Evolutionary conservation across 2,797 vertebrate species (phyloP).

Genomic region (Fundulus diaphanus): DNA sequence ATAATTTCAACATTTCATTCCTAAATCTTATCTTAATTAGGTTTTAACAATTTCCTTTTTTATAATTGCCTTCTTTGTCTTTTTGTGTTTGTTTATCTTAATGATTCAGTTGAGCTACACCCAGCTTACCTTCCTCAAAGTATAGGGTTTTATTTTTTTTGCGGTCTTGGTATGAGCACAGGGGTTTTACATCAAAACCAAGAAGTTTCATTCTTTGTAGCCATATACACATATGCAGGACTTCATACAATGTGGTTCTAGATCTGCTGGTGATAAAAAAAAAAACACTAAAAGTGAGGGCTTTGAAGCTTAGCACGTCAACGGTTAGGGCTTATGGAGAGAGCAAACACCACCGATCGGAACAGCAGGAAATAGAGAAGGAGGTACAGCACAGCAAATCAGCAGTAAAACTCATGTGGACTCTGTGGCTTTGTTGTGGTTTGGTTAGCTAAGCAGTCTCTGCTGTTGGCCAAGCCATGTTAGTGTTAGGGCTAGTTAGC

Average conservation of each 20-base stretch:
- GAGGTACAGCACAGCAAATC: slow-evolving; percentile 58
- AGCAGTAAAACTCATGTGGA: too few species aligned
- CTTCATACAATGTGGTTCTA: not conserved
- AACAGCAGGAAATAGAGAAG: slow-evolving; percentile 52
- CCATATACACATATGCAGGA: not conserved
- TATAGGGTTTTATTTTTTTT: not conserved
- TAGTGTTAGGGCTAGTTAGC: too few species aligned
- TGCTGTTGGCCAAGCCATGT: too few species aligned
- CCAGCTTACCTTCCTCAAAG: not conserved
- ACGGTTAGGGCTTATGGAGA: slow-evolving; percentile 34
- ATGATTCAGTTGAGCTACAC: not conserved
- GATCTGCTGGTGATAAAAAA: not conserved
- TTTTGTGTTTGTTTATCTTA: not conserved
- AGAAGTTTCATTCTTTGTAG: not conserved
- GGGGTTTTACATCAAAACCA: not conserved
- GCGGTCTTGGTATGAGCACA: not conserved
- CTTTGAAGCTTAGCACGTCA: not conserved
- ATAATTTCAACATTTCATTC: not conserved
- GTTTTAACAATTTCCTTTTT: too few species aligned
- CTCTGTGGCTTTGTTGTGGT: too few species aligned
- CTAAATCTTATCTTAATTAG: not conserved
- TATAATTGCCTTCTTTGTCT: not conserved
- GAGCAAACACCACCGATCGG: slow-evolving; percentile 48
- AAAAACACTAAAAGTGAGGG: slow-evolving; percentile 29
- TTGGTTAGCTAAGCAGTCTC: too few species aligned